These are phyloP conservation scores for Marcusenius ussheri DNA, from an alignment of 2,113 vertebrate genomes.

Conservation along the genomic window DNA sequence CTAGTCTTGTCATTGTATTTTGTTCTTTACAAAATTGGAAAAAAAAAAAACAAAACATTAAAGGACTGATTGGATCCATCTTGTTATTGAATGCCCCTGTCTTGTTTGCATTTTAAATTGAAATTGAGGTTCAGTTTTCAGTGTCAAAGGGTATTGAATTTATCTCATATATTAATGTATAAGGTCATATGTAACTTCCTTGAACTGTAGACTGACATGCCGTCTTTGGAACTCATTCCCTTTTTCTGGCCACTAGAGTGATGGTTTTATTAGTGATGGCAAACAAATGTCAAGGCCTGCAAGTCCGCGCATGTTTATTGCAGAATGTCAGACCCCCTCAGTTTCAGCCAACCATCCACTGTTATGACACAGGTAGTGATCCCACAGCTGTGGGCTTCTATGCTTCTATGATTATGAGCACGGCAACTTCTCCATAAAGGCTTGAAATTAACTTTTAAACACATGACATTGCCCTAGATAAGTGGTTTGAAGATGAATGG, in stretches of 20 bases:
- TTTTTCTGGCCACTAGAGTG: not conserved
- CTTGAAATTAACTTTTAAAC: not conserved
- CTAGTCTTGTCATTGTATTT: slow-evolving; percentile 60
- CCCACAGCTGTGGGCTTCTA: not conserved
- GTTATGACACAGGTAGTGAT: not conserved
- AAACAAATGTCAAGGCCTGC: not conserved
- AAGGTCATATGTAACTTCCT: not conserved
- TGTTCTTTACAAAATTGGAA: slow-evolving; percentile 56
- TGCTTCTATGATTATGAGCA: not conserved
- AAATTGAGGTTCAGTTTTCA: not conserved
- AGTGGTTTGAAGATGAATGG: not conserved
- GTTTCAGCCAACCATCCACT: not conserved
- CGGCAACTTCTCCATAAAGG: not conserved
- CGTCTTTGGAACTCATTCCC: not conserved
- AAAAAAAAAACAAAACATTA: slow-evolving; percentile 62
- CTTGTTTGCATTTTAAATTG: slow-evolving; percentile 16
- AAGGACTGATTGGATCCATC: slow-evolving; percentile 59
- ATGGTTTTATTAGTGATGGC: not conserved
- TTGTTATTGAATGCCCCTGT: slow-evolving; percentile 23
- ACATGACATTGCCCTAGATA: not conserved
- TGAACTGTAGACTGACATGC: not conserved
- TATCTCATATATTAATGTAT: not conserved
- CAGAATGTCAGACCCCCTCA: not conserved
- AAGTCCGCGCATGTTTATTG: not conserved
- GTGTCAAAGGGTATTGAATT: not conserved